phyloP scores from a whole-genome alignment of 2,113 vertebrate genomes.

The Heterotis niloticus region DNA sequence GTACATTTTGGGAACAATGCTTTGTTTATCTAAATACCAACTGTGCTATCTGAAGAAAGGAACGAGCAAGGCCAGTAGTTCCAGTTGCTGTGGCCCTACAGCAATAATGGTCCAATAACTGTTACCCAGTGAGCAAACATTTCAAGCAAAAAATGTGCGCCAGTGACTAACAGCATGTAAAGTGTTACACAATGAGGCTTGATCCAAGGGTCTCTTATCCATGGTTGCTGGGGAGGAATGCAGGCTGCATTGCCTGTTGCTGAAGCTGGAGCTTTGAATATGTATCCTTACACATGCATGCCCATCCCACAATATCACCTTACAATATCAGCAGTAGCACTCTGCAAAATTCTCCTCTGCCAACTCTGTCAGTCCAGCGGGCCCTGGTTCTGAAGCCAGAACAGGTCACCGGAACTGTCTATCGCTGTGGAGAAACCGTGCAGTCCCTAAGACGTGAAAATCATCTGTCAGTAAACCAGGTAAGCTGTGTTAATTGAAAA shows the following conservation, averaged over 20 bases:
- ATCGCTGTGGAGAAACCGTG: background rate
- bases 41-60: background rate
- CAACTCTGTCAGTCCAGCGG: background rate
- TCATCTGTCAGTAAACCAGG: no score
- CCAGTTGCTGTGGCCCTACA: no score
- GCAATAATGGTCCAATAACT: no score
- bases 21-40: background rate
- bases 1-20: background rate
- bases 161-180: background rate
- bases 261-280: background rate
- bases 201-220: conserved; percentile 9
- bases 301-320: background rate
- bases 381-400: background rate
- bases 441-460: background rate
- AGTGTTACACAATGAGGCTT: background rate
- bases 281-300: background rate
- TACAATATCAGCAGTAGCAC: background rate
- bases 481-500: no score
- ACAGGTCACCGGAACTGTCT: background rate
- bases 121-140: background rate
- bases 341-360: background rate
- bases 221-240: background rate
- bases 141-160: background rate
- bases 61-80: background rate
- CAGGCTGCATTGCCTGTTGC: background rate